Base-by-base conservation (phyloP, 2,888 invertebrate genomes). In the Cantharis nigra region DNA sequence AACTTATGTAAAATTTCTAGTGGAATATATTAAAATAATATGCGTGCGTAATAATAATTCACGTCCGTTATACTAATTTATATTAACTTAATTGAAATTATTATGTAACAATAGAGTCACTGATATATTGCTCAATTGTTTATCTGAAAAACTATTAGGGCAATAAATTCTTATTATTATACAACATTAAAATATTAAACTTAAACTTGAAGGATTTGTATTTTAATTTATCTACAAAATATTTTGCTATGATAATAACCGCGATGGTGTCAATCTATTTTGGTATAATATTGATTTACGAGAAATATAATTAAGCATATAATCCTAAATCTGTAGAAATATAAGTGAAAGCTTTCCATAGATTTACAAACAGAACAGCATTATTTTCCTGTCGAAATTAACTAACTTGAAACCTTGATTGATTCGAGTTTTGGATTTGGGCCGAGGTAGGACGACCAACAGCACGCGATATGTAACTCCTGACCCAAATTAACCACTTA, bases 401-500 rank as follows among this genome's bases (percentile, higher is more conserved):
- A 80, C 75, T 77, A 72, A 67, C 72, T 63, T 67, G 73, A 75
- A 80, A 75, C 75, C 75, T 79, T 79, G 78, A 81, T 81, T 80
- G 80, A 78, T 78, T 78, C 73, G 70, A 76, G 77, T 73, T 72
- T 70, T 71, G 75, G 67, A 71, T 75, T 63, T 74, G 70, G 76
- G 72, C 73, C 75, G 70, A 76, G 76, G 72, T 72, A 75, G 69
- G 70, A 72, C 71, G 78, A 78, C 78, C 72, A 76, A 73, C 76
- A 73, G 75, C 83, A 82, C 81, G 83, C 81, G 77, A 83, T 80
- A 79, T 81, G 76, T 82, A 83, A 82, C 83, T 83, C 81, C 80
- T 84, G 83, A 80, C 83, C 83, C 80, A 82, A 84, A 84, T 84
- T 83, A 85, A 82, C 83, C 83, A 84, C 83, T 84, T 84, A 84